These are phyloP conservation scores for Poeciliopsis prolifica DNA, from an alignment of 2,113 vertebrate genomes.

Conservation along the genomic window DNA sequence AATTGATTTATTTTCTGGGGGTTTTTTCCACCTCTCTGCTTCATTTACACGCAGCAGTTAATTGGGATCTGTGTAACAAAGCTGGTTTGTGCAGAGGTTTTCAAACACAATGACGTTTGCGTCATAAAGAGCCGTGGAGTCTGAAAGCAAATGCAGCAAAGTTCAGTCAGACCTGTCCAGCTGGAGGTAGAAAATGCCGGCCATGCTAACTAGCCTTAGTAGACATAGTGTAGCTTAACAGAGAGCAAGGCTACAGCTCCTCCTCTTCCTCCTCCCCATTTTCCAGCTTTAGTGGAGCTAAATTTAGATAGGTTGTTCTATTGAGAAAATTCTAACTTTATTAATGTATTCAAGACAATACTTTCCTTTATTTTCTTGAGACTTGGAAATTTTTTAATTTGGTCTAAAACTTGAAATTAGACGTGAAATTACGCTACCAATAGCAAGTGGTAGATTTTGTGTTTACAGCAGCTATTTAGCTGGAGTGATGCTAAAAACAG, in stretches of 20 bases:
- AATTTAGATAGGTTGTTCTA: no score
- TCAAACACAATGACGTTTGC: neutral
- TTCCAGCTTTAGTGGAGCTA: no score
- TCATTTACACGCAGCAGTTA: neutral
- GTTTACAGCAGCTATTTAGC: neutral
- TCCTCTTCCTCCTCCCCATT: no score
- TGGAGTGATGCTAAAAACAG: neutral
- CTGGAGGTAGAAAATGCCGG: no score
- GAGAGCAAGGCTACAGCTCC: no score
- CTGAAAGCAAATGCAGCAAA: no score
- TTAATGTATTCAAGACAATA: neutral
- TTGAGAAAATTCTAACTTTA: neutral
- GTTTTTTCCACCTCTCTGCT: conserved; percentile 13
- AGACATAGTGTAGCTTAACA: no score
- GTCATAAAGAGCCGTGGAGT: no score
- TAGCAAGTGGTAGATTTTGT: neutral
- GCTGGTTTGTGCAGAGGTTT: neutral
- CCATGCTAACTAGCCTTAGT: no score
- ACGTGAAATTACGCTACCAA: neutral
- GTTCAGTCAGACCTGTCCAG: no score
- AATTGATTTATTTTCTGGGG: neutral
- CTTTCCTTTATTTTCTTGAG: neutral
- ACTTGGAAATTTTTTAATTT: neutral
- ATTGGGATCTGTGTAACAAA: neutral
- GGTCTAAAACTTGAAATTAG: neutral